Conservation (phyloP, 2,113 vertebrate genomes). For the Elgaria multicarinata region DNA sequence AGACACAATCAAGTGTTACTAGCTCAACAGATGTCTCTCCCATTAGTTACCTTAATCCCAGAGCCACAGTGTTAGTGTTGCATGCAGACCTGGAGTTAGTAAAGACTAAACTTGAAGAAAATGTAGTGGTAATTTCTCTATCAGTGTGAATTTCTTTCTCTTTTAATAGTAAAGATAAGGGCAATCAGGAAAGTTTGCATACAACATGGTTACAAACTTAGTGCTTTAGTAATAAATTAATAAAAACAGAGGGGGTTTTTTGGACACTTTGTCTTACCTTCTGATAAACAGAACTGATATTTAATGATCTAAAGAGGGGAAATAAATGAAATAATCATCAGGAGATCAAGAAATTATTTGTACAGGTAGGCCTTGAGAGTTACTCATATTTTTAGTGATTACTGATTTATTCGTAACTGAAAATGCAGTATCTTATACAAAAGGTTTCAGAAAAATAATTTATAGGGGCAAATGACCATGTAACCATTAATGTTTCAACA, state of each 20-base stretch:
- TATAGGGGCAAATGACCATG: constrained; percentile 36
- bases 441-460: constrained; percentile 4
- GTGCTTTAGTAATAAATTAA: constrained; percentile 78
- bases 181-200: constrained; percentile 78
- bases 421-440: constrained; percentile 82
- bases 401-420: constrained; percentile 76
- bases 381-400: constrained; percentile 75
- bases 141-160: constrained; percentile 69
- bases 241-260: constrained; percentile 77
- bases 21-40: constrained; percentile 71
- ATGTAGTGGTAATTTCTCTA: constrained; percentile 78
- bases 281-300: constrained; percentile 97
- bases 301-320: constrained; percentile 98
- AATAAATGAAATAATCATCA: constrained; percentile 86
- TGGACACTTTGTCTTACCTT: constrained; percentile 93
- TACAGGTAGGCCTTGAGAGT: constrained; percentile 84
- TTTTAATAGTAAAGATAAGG: constrained; percentile 81
- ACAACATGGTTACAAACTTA: constrained; percentile 79
- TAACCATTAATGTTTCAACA: constrained; percentile 26
- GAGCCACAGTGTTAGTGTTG: constrained; percentile 82
- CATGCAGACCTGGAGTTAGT: constrained; percentile 84
- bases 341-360: constrained; percentile 81
- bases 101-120: constrained; percentile 76
- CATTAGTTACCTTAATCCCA: constrained; percentile 81
- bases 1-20: constrained; percentile 76